Conservation (phyloP, 92 coral and sea anemone species). For the Porites evermanni region DNA sequence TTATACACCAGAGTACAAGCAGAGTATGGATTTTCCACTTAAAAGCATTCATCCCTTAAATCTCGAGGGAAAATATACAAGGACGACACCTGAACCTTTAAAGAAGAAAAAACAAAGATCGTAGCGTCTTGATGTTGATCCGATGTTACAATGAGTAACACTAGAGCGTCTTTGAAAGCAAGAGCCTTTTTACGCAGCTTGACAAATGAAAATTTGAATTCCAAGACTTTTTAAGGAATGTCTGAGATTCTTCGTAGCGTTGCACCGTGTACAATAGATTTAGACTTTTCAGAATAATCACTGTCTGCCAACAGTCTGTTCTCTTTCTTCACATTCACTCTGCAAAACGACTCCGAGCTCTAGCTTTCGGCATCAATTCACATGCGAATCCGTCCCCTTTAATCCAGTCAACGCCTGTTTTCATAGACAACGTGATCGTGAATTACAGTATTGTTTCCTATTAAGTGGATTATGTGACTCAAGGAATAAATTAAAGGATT, state of each 20-base stretch:
- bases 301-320: neutral
- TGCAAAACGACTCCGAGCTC: neutral
- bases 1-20: neutral
- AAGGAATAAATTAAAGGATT: neutral
- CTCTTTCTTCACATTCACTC: neutral
- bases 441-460: neutral
- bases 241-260: neutral
- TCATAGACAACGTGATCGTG: slow-evolving; percentile 3
- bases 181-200: slow-evolving; percentile 33
- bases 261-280: neutral
- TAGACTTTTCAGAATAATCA: neutral
- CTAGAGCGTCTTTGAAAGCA: slow-evolving; percentile 24
- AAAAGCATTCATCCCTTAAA: neutral
- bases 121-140: neutral
- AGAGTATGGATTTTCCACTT: neutral
- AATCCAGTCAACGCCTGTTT: neutral
- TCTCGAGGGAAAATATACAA: neutral
- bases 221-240: slow-evolving; percentile 14
- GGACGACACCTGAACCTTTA: neutral
- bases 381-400: neutral
- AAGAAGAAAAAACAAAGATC: neutral
- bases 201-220: slow-evolving; percentile 26
- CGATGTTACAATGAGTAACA: slow-evolving; percentile 1
- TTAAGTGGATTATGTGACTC: neutral
- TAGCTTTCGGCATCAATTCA: neutral